Percentiles rank a stretch among this genome's conserved stretches.
Conservation (phyloP, 1,140 invertebrate genomes). For the Melipona quadrifasciata region DNA sequence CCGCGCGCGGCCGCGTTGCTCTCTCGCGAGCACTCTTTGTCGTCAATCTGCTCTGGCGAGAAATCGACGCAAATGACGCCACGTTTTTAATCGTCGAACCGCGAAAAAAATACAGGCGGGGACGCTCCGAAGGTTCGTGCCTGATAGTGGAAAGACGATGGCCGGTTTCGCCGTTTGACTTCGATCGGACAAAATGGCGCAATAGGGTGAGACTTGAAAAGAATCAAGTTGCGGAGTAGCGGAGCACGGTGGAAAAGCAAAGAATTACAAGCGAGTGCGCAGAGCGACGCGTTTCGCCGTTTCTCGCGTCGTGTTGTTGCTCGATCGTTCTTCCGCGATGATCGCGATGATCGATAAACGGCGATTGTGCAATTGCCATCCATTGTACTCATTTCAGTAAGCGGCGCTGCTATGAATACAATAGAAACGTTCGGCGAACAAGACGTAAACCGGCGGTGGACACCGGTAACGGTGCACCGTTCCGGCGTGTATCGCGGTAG, state of each 20-base stretch:
- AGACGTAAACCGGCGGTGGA: constrained; percentile 25
- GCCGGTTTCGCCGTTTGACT: not conserved
- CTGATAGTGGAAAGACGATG: not conserved
- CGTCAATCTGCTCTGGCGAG: constrained; percentile 10
- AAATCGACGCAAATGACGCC: constrained; percentile 13
- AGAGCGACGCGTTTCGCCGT: not conserved
- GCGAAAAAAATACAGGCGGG: no score
- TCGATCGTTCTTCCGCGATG: constrained; percentile 4
- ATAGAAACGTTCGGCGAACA: constrained; percentile 38
- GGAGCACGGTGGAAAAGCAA: not conserved
- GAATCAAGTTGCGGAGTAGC: no score
- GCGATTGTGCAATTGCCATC: constrained; percentile 46
- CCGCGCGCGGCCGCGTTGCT: constrained; percentile 2
- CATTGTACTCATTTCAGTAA: constrained; percentile 43
- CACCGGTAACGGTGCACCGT: not conserved
- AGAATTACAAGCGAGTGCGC: not conserved
- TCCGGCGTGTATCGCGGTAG: not conserved
- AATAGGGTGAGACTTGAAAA: not conserved
- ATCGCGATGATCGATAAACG: constrained; percentile 47
- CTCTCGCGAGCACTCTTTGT: constrained; percentile 35
- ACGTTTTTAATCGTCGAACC: not conserved
- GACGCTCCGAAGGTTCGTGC: not conserved
- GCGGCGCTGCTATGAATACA: constrained; percentile 48
- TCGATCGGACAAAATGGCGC: not conserved
- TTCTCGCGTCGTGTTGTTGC: not conserved